Conservation (phyloP, 2,113 vertebrate genomes). For the Carlito syrichta region DNA sequence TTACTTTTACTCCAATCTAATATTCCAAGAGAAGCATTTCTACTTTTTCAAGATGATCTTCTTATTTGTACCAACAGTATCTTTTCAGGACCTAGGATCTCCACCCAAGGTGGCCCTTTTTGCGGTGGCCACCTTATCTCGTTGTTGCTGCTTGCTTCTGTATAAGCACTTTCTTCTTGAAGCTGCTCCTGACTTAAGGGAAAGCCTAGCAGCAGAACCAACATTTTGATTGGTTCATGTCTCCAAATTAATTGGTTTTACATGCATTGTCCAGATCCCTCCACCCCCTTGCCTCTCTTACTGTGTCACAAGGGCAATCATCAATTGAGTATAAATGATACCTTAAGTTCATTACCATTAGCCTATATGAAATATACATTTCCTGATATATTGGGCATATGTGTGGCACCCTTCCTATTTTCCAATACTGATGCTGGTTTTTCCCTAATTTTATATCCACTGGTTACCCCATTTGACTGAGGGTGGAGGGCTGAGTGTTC, state of each 20-base stretch:
- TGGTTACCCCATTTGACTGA: constrained; percentile 38
- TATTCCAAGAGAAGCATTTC: neutral
- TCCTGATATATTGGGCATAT: neutral
- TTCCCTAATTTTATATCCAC: constrained; percentile 59
- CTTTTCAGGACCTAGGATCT: neutral
- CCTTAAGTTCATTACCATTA: neutral
- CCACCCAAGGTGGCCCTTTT: neutral
- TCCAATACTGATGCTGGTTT: constrained; percentile 55
- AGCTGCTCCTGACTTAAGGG: neutral
- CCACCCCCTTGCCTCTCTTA: neutral
- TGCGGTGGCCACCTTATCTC: neutral
- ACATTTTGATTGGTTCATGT: neutral
- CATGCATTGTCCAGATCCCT: neutral
- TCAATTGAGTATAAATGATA: neutral
- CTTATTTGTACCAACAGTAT: neutral
- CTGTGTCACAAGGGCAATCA: neutral
- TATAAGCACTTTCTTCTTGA: neutral
- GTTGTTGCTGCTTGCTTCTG: neutral
- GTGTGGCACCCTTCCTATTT: constrained; percentile 67
- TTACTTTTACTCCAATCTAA: no score
- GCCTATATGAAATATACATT: constrained; percentile 18
- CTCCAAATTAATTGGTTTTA: neutral
- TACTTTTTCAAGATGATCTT: neutral
- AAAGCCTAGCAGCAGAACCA: neutral
- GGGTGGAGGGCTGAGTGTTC: constrained; percentile 54